Evolutionary conservation across 2,797 vertebrate species (phyloP).

Genomic region (Pempheris klunzingeri): DNA sequence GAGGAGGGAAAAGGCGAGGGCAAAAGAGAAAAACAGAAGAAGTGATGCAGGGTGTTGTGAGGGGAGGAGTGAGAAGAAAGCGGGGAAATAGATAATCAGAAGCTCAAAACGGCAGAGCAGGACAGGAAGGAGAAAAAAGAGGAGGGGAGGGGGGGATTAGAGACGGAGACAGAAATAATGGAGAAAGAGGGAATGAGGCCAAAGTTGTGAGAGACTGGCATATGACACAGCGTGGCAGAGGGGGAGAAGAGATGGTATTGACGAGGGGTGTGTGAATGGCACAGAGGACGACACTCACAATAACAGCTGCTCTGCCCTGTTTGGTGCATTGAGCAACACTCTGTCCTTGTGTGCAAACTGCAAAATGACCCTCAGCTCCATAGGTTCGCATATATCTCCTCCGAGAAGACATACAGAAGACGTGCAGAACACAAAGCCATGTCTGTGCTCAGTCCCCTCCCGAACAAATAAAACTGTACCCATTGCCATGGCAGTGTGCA

Average conservation of each 20-base stretch:
- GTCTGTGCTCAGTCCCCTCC: slow-evolving; percentile 49
- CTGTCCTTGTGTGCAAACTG: slow-evolving; percentile 54
- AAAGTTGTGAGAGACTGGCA: slow-evolving; percentile 57
- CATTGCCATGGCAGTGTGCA: slow-evolving; percentile 65
- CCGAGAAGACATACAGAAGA: slow-evolving; percentile 17
- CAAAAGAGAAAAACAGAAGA: slow-evolving; percentile 51
- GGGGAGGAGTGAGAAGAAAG: slow-evolving; percentile 36
- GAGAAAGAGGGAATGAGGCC: slow-evolving; percentile 61
- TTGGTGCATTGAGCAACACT: slow-evolving; percentile 40
- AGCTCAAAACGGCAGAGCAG: slow-evolving; percentile 39
- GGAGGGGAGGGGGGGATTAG: neutral
- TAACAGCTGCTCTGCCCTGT: slow-evolving; percentile 58
- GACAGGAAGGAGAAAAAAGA: slow-evolving; percentile 21
- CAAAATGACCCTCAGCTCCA: slow-evolving; percentile 55
- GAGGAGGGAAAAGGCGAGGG: neutral
- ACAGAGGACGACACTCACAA: slow-evolving; percentile 40
- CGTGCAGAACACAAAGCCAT: slow-evolving; percentile 53
- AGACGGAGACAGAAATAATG: slow-evolving; percentile 31
- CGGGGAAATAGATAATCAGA: slow-evolving; percentile 58
- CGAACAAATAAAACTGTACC: slow-evolving; percentile 7
- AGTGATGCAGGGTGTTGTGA: slow-evolving; percentile 47
- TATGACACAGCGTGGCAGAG: slow-evolving; percentile 37
- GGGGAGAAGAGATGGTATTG: slow-evolving; percentile 26
- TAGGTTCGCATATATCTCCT: slow-evolving; percentile 9
- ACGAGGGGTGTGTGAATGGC: slow-evolving; percentile 32